Base-by-base conservation (phyloP, 2,888 invertebrate species). In the Catocala nupta region DNA sequence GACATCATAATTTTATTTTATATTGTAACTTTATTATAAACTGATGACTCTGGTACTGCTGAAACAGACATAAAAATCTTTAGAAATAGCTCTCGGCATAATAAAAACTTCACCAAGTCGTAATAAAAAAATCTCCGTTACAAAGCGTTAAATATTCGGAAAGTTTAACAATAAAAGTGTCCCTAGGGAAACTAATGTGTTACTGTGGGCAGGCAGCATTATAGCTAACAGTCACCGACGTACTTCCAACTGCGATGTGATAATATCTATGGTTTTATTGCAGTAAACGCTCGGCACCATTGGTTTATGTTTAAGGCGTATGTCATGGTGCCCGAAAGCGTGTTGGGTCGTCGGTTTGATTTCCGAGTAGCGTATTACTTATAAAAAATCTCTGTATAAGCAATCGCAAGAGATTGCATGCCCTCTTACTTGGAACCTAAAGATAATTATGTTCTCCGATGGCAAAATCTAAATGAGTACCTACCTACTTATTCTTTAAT, bases 21-120 rank as follows among this genome's bases (percentile, higher is more conserved):
- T 81, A 78, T 70, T 78, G 75, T 78, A 81, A 84, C 83, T 81
- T 82, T 83, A 83, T 82, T 78, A 84, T 84, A 84, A 86, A 85
- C 82, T 81, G 80, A 86, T 83, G 83, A 83, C 85, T 84, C 81
- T 81, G 82, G 83, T 81, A 86, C 82, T 83, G 85, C 77, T 86
- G 80, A 84, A 87, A 89, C 82, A 82, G 84, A 78, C 88, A 90
- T 89, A 89, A 90, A 83, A 90, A 87, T 85, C 84, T 84, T 86
- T 78, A 84, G 86, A 84, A 86, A 87, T 85, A 89, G 88, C 86
- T 86, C 82, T 84, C 75, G 80, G 78, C 77, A 81, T 85, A 87
- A 90, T 91, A 91, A 91, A 90, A 91, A 91, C 89, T 89, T 89
- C 80, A 86, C 80, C 83, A 80, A 87, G 84, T 82, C 72, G 87